A percentile compares a stretch with the other conserved stretches of the same genome.
Evolutionary conservation across 2,113 vertebrate genomes (phyloP).

Genomic region (Lycaon pictus): DNA sequence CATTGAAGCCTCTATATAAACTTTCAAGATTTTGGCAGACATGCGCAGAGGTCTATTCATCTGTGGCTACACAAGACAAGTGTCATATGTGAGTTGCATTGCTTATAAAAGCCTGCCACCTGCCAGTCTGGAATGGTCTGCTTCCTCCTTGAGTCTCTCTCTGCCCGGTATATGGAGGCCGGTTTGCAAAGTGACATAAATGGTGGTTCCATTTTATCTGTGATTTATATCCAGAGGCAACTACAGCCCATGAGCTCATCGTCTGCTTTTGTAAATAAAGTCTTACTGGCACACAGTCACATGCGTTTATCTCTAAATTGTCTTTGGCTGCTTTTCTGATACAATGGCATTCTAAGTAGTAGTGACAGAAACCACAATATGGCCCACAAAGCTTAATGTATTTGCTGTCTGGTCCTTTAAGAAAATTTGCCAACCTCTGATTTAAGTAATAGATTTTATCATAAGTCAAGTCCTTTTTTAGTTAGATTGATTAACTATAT

Average conservation of each 20-base stretch:
- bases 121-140: background rate
- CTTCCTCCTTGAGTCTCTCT: background rate
- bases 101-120: background rate
- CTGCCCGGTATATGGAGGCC: background rate
- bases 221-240: background rate
- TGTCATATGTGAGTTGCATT: background rate
- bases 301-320: background rate
- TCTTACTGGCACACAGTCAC: background rate
- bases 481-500: background rate
- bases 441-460: constrained; percentile 23
- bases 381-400: background rate
- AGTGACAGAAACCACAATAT: background rate
- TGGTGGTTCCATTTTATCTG: background rate
- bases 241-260: background rate
- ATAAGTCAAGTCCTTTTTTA: background rate
- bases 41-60: background rate
- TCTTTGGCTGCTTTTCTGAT: background rate
- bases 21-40: background rate
- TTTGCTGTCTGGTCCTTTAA: background rate
- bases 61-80: background rate
- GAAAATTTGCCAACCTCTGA: background rate
- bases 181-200: background rate
- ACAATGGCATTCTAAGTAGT: background rate
- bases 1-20: background rate
- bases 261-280: background rate